These are phyloP conservation scores for Drosophila lacertosa DNA, from an alignment of 1,140 invertebrate genomes.

Conservation along the genomic window DNA sequence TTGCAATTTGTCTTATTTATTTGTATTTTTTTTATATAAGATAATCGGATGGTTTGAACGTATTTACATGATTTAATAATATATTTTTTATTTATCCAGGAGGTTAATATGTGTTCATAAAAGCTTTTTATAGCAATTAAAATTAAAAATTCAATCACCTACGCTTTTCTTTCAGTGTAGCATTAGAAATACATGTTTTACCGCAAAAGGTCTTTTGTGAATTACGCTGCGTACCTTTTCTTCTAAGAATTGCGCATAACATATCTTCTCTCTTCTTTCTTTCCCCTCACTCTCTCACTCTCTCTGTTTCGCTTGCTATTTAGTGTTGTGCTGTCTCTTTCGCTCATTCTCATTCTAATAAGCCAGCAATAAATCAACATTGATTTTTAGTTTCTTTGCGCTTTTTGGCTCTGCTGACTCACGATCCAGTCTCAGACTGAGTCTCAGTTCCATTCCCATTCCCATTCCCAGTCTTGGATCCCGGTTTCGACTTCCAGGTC, in stretches of 20 bases:
- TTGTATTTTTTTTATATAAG: too few species aligned
- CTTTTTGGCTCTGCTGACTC: conserved; percentile 75
- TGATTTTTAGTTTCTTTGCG: conserved; percentile 67
- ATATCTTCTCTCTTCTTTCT: background rate
- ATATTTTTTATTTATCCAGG: too few species aligned
- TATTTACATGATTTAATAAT: too few species aligned
- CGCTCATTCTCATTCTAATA: conserved; percentile 67
- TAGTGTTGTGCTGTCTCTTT: conserved; percentile 23
- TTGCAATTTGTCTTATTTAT: too few species aligned
- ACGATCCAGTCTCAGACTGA: conserved; percentile 64
- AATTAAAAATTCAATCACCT: background rate
- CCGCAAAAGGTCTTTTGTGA: conserved; percentile 33
- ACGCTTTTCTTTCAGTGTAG: conserved; percentile 19
- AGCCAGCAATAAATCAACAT: conserved; percentile 79
- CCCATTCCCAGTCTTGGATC: conserved; percentile 30
- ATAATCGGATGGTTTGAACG: too few species aligned
- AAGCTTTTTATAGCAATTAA: too few species aligned
- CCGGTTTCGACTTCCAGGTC: conserved; percentile 22
- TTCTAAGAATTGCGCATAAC: conserved; percentile 42
- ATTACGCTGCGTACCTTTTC: conserved; percentile 22
- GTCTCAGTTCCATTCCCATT: conserved; percentile 11
- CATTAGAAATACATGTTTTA: conserved; percentile 44
- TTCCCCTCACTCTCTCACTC: conserved; percentile 2
- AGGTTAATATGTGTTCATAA: too few species aligned
- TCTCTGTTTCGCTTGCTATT: background rate